Conservation (phyloP, 2,888 invertebrate species). For the Nomada fucata region DNA sequence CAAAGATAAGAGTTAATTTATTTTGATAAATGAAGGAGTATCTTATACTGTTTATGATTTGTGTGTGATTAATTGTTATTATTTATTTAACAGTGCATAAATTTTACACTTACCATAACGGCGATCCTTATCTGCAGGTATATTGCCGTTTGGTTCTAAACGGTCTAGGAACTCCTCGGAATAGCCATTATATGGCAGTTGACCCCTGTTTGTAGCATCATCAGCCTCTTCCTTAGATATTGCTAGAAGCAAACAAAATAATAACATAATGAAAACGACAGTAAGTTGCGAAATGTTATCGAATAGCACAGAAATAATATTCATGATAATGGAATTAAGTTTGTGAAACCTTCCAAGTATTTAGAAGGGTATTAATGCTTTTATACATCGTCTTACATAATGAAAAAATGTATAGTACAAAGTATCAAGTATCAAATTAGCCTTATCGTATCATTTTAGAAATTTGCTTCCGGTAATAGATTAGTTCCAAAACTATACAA, state of each 20-base stretch:
- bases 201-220: constrained; percentile 89
- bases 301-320: constrained; percentile 8
- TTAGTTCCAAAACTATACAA: too few relatives aligned
- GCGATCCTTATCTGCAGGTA: constrained; percentile 93
- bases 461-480: not conserved
- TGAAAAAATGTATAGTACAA: not conserved
- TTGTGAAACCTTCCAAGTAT: constrained; percentile 22
- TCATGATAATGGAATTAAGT: constrained; percentile 10
- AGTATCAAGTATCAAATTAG: not conserved
- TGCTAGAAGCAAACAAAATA: constrained; percentile 86
- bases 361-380: constrained; percentile 16
- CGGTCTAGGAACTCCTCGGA: constrained; percentile 97
- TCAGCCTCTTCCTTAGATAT: constrained; percentile 96
- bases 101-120: constrained; percentile 86
- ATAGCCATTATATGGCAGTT: constrained; percentile 96
- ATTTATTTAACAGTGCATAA: not conserved
- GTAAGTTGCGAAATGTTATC: not conserved
- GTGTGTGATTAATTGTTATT: not conserved
- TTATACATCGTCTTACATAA: constrained; percentile 29
- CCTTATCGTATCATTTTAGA: not conserved
- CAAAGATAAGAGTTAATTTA: constrained; percentile 29
- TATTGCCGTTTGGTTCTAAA: constrained; percentile 96
- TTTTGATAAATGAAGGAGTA: constrained; percentile 19
- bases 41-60: constrained; percentile 3
- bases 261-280: constrained; percentile 12